Conservation (phyloP, 2,888 invertebrate genomes). For the Spisula subtruncata region DNA sequence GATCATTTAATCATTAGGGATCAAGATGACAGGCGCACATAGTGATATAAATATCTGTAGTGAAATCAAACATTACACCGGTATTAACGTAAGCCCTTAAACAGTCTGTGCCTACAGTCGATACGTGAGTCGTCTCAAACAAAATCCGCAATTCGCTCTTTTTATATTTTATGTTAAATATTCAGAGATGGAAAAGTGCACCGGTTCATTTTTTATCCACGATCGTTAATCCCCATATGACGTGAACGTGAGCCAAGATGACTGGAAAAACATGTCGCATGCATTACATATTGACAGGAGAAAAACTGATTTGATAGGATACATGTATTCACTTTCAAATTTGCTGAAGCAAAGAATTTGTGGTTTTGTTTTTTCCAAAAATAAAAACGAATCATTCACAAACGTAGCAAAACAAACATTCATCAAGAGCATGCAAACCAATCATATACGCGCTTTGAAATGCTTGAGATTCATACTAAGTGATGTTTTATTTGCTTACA, state of each 20-base stretch:
- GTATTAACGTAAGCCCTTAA: conserved; percentile 34
- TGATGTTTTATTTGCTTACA: too few species aligned
- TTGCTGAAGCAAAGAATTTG: too few species aligned
- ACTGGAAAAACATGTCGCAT: neutral
- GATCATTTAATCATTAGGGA: conserved; percentile 42
- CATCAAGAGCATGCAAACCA: too few species aligned
- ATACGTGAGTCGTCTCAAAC: neutral
- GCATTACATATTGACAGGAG: neutral
- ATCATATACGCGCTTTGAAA: too few species aligned
- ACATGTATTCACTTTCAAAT: neutral
- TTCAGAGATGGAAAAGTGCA: neutral
- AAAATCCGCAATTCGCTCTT: neutral
- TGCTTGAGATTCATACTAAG: too few species aligned
- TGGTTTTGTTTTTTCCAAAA: too few species aligned
- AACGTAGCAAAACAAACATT: too few species aligned
- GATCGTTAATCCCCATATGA: neutral
- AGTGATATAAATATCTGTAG: conserved; percentile 27
- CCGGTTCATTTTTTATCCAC: neutral
- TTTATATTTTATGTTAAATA: neutral
- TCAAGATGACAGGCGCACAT: conserved; percentile 24
- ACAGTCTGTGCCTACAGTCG: neutral
- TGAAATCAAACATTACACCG: conserved; percentile 26
- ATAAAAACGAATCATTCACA: too few species aligned
- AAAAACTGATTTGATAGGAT: neutral
- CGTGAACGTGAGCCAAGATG: neutral